Conservation (phyloP, 2,113 vertebrate species). For the mouse (Mus musculus) region DNA sequence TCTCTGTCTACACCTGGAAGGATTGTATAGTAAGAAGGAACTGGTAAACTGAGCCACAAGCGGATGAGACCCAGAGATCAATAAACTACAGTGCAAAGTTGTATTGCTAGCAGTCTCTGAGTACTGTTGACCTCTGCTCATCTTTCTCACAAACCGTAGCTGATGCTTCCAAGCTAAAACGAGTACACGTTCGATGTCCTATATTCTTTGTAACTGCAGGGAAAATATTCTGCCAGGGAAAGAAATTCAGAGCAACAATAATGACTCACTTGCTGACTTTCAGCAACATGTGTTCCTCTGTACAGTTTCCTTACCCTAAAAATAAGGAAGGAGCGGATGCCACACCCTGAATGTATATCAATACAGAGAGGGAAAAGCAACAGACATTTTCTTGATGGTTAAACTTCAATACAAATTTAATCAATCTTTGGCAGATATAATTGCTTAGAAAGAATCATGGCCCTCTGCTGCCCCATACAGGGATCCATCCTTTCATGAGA, state of each 20-base stretch:
- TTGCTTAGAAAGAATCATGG: not conserved
- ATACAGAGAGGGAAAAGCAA: not conserved
- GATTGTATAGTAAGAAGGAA: not conserved
- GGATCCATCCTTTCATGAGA: not conserved
- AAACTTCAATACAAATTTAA: not conserved
- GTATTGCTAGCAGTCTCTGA: not conserved
- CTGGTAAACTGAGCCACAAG: not conserved
- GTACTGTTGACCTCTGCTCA: not conserved
- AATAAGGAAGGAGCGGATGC: not conserved
- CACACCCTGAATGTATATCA: not conserved
- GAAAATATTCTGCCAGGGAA: not conserved
- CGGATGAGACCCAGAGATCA: not conserved
- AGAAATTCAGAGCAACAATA: not conserved
- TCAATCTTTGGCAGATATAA: not conserved
- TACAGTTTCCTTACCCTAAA: not conserved
- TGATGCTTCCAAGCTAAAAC: conserved; percentile 37
- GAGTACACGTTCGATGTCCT: not conserved
- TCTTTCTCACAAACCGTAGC: not conserved
- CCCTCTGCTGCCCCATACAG: not conserved
- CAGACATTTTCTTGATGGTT: not conserved
- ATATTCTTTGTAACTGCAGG: not conserved
- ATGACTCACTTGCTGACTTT: not conserved
- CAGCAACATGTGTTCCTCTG: not conserved
- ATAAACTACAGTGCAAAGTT: not conserved
- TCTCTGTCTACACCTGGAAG: not conserved